Conservation (phyloP, 2,888 invertebrate species). For the Crematogaster levior region DNA sequence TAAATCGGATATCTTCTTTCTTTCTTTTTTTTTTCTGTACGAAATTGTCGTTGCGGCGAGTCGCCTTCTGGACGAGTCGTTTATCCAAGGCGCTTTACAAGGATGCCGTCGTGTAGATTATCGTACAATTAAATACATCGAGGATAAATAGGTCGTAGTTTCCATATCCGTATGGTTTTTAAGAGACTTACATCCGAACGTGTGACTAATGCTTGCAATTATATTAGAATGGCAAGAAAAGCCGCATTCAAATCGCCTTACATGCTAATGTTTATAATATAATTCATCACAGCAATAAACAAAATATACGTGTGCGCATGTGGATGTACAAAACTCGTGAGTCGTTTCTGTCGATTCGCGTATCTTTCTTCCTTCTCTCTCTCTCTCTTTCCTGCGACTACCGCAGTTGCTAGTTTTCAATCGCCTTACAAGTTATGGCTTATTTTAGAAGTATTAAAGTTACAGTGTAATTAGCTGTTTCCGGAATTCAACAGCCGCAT, state of each 20-base stretch:
- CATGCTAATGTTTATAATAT: conserved; percentile 81
- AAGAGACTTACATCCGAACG: conserved; percentile 36
- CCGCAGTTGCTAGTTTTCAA: conserved; percentile 51
- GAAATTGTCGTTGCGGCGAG: conserved; percentile 49
- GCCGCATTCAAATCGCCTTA: conserved; percentile 82
- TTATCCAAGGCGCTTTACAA: conserved; percentile 54
- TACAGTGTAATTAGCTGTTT: conserved; percentile 67
- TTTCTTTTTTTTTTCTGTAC: neutral
- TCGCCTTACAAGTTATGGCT: conserved; percentile 64
- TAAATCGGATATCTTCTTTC: conserved; percentile 46
- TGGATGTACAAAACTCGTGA: conserved; percentile 49
- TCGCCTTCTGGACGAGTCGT: conserved; percentile 47
- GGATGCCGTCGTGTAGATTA: conserved; percentile 42
- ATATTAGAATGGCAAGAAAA: conserved; percentile 79
- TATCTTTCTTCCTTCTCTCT: neutral
- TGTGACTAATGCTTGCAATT: conserved; percentile 44
- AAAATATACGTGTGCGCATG: conserved; percentile 55
- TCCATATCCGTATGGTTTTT: conserved; percentile 34
- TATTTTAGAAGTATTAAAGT: conserved; percentile 67
- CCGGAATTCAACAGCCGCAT: conserved; percentile 68
- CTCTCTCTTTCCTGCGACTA: conserved; percentile 50
- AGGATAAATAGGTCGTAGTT: conserved; percentile 51
- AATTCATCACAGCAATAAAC: conserved; percentile 70
- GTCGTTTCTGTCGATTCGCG: neutral
- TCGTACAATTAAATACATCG: conserved; percentile 55